A percentile compares a stretch with the other conserved stretches of the same genome.
Conservation (phyloP, 2,888 invertebrate genomes). For the Sclerodermus sp. region DNA sequence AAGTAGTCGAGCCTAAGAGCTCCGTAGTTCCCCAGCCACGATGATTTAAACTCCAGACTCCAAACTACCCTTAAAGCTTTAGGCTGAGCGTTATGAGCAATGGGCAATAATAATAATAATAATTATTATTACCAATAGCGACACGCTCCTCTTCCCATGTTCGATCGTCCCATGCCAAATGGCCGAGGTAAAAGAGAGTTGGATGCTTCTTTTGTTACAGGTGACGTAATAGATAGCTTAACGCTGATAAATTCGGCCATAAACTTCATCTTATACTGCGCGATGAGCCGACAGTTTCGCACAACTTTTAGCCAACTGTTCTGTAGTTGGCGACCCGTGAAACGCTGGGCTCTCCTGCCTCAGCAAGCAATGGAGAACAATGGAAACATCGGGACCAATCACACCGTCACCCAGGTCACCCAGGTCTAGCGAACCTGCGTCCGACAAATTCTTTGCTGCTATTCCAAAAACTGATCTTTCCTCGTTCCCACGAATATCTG, state of each 20-base stretch:
- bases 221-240: slow-evolving; percentile 84
- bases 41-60: too few species aligned
- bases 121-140: too few species aligned
- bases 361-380: slow-evolving; percentile 47
- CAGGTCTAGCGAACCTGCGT: slow-evolving; percentile 48
- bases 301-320: slow-evolving; percentile 75
- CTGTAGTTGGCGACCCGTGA: slow-evolving; percentile 45
- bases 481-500: too few species aligned
- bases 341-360: slow-evolving; percentile 44
- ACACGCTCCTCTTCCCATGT: too few species aligned
- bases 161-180: too few species aligned
- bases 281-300: slow-evolving; percentile 92
- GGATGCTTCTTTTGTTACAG: slow-evolving; percentile 31
- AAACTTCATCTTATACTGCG: slow-evolving; percentile 90
- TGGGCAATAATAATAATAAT: too few species aligned
- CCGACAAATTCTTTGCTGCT: slow-evolving; percentile 31
- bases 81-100: too few species aligned
- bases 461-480: too few species aligned
- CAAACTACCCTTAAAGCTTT: too few species aligned
- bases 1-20: too few species aligned
- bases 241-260: slow-evolving; percentile 90
- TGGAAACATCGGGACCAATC: slow-evolving; percentile 46
- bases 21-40: too few species aligned
- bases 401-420: slow-evolving; percentile 54
- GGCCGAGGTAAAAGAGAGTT: slow-evolving; percentile 3